Conservation (phyloP, 2,888 invertebrate genomes). For the Drosophila greeni region DNA sequence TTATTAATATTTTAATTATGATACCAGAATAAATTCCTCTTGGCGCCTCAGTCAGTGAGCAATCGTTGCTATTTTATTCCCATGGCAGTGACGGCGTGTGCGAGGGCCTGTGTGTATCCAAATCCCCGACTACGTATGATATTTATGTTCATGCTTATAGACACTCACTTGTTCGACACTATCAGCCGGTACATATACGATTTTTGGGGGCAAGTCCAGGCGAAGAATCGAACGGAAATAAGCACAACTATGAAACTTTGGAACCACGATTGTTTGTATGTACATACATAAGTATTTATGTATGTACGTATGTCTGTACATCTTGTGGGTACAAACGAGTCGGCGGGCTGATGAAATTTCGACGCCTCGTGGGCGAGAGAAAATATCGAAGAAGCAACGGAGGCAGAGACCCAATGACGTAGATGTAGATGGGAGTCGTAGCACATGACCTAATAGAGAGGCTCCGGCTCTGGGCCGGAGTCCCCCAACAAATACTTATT, state of each 20-base stretch:
- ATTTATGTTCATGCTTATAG: conserved; percentile 34
- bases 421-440: conserved; percentile 7
- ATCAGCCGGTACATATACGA: conserved; percentile 18
- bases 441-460: conserved; percentile 27
- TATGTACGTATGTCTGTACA: not conserved
- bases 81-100: conserved; percentile 11
- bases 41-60: not conserved
- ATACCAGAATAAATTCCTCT: not conserved
- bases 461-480: conserved; percentile 7
- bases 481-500: not conserved
- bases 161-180: conserved; percentile 17
- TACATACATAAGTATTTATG: not conserved
- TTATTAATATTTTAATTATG: no score
- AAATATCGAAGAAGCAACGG: conserved; percentile 2
- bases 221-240: conserved; percentile 9
- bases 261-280: conserved; percentile 2
- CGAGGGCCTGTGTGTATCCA: conserved; percentile 15
- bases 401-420: conserved; percentile 22
- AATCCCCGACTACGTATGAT: conserved; percentile 19
- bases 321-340: conserved; percentile 2
- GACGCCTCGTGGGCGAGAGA: conserved; percentile 27
- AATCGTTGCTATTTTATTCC: not conserved
- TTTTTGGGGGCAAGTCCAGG: conserved; percentile 44
- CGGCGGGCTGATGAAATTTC: conserved; percentile 30
- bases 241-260: conserved; percentile 6